Percentiles rank a stretch among this genome's conserved stretches.
Conservation (phyloP, 2,888 invertebrate genomes). For the Lithophane socia region DNA sequence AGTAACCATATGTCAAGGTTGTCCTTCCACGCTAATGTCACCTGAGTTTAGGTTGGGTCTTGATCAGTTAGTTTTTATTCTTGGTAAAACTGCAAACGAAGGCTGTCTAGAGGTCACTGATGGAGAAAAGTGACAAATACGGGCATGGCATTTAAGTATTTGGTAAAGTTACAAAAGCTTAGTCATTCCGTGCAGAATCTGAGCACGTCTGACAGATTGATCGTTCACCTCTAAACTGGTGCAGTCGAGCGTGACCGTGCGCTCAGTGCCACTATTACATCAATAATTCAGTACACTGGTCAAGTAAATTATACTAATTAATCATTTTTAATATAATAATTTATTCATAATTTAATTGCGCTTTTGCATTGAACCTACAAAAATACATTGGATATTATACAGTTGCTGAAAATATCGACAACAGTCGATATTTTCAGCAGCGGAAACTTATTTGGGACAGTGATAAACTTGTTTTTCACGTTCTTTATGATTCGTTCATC, state of each 20-base stretch:
- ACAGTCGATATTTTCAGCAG: too few species aligned
- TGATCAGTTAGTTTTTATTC: conserved; percentile 5
- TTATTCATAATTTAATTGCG: background rate
- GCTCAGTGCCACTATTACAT: conserved; percentile 39
- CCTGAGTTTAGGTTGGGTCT: conserved; percentile 7
- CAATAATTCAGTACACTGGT: conserved; percentile 39
- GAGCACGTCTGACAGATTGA: conserved; percentile 62
- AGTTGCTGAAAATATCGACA: conserved; percentile 27
- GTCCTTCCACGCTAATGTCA: conserved; percentile 32
- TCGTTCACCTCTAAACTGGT: conserved; percentile 61
- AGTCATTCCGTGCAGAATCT: conserved; percentile 52
- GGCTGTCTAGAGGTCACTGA: conserved; percentile 31
- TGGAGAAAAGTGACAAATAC: conserved; percentile 26
- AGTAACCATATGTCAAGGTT: conserved; percentile 42
- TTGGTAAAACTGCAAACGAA: conserved; percentile 23
- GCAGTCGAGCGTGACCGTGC: conserved; percentile 59
- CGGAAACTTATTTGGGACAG: conserved; percentile 38
- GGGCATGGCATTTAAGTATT: conserved; percentile 5
- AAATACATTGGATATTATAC: background rate
- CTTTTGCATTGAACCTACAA: conserved; percentile 9
- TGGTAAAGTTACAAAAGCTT: conserved; percentile 21
- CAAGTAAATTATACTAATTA: conserved; percentile 3
- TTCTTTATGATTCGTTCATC: conserved; percentile 26
- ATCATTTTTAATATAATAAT: background rate
- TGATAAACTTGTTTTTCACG: conserved; percentile 36